Base-by-base conservation (phyloP, 2,888 invertebrate species). In the Synanthedon tipuliformis region DNA sequence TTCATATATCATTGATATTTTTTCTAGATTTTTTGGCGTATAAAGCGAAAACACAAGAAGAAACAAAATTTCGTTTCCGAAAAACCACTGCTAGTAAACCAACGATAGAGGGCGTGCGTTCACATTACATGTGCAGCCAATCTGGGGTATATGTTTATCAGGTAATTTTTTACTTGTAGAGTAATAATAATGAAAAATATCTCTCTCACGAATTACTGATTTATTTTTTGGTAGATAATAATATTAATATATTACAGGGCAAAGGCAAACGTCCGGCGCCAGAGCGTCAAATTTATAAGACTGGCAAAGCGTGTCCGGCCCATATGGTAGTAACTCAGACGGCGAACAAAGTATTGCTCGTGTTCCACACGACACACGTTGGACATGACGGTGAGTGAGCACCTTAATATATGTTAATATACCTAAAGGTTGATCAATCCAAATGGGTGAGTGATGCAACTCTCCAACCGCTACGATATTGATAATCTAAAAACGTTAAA, bases 261-360 rank as follows among this genome's bases (percentile, higher is more conserved):
- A 86, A 84, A 60, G 87, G 87, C 13, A 85, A 84, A 59, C 73
- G 86, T 0, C 81, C 84, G 0, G 84, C 86, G 12, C 84, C 86
- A 0, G 85, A 86, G 56, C 71, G 86, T 0, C 85, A 85, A 58
- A 85, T 85, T 45, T 86, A 86, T 69, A 86, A 86, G 59, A 87
- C 87, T 0, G 86, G 86, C 34, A 85, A 85, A 51, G 86, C 86
- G 12, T 86, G 86, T 13, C 86, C 86, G 3, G 86, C 86, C 0
- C 86, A 86, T 56, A 82, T 86, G 85, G 80, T 86, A 5, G 83
- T 86, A 48, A 86, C 86, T 0, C 84, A 86, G 64, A 83, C 85
- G 0, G 62, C 80, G 62, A 82, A 84, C 51, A 61, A 78, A 0
- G 86, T 86, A 1, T 68, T 78, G 0, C 84, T 85, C 40, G 82